Conservation (phyloP, 1,140 invertebrate genomes). For the Musca domestica region DNA sequence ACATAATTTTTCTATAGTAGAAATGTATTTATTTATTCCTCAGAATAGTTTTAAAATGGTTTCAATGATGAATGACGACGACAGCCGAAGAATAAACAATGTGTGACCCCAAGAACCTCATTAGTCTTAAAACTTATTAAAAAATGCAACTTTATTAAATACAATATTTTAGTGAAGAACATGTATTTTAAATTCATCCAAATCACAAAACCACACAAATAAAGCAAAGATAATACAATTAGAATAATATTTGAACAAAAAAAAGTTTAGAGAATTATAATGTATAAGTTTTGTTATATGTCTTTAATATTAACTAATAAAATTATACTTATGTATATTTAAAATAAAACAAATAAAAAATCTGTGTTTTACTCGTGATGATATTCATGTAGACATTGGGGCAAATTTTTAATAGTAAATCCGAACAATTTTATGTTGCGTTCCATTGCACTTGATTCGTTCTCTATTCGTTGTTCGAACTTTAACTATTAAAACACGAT, state of each 20-base stretch:
- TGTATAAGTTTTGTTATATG: slow-evolving; percentile 20
- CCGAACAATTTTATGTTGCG: background rate
- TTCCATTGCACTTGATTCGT: no score
- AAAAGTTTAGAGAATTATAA: slow-evolving; percentile 13
- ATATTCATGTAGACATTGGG: background rate
- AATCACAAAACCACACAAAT: background rate
- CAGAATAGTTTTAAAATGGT: slow-evolving; percentile 14
- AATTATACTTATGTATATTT: background rate
- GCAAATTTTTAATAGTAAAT: background rate
- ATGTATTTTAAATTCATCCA: slow-evolving; percentile 14
- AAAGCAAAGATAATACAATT: background rate
- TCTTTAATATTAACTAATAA: slow-evolving; percentile 9
- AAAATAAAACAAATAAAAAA: slow-evolving; percentile 1
- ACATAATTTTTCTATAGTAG: background rate
- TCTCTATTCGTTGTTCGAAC: background rate
- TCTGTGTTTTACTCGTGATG: no score
- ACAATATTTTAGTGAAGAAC: slow-evolving; percentile 2
- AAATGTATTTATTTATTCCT: slow-evolving; percentile 17
- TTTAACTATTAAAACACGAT: no score
- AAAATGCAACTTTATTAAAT: background rate
- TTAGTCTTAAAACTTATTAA: slow-evolving; percentile 18
- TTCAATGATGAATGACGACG: background rate
- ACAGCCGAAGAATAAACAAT: background rate
- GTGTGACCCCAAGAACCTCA: slow-evolving; percentile 12
- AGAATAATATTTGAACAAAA: background rate